Percentiles rank a stretch among this genome's conserved stretches.
phyloP scores from a whole-genome alignment of 2,888 invertebrate species.

The Callimorpha dominula region DNA sequence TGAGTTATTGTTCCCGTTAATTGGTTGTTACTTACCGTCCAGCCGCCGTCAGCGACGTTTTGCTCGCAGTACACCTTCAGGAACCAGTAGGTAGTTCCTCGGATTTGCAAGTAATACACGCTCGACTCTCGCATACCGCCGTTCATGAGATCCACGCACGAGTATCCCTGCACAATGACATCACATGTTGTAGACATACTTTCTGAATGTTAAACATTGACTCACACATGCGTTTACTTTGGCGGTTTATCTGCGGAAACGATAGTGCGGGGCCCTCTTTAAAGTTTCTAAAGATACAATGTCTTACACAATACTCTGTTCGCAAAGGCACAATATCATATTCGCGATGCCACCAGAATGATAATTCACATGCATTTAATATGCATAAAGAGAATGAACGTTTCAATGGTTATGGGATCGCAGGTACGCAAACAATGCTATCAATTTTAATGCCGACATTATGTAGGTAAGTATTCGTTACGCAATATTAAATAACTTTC shows the following conservation, averaged over 20 bases:
- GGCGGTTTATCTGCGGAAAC: conserved; percentile 35
- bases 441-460: conserved; percentile 49
- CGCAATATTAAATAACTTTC: conserved; percentile 52
- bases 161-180: conserved; percentile 91
- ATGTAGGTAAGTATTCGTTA: conserved; percentile 44
- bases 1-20: not conserved
- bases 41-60: conserved; percentile 95
- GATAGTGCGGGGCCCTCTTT: conserved; percentile 25
- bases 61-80: conserved; percentile 96
- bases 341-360: conserved; percentile 50
- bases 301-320: conserved; percentile 41
- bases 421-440: conserved; percentile 44
- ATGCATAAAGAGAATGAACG: conserved; percentile 36
- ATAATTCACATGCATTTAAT: conserved; percentile 36
- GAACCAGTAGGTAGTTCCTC: conserved; percentile 97
- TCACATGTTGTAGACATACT: conserved; percentile 30
- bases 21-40: conserved; percentile 90
- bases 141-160: conserved; percentile 94
- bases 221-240: conserved; percentile 24
- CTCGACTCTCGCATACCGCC: conserved; percentile 95
- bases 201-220: conserved; percentile 24
- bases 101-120: conserved; percentile 95
- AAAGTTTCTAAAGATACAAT: conserved; percentile 30
- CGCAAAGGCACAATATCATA: conserved; percentile 45
- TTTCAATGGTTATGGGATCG: conserved; percentile 33